Evolutionary conservation across 2,113 vertebrate genomes (phyloP), one percentile per base, ranked within the genome.

Genomic region (Zootoca vivipara): DNA sequence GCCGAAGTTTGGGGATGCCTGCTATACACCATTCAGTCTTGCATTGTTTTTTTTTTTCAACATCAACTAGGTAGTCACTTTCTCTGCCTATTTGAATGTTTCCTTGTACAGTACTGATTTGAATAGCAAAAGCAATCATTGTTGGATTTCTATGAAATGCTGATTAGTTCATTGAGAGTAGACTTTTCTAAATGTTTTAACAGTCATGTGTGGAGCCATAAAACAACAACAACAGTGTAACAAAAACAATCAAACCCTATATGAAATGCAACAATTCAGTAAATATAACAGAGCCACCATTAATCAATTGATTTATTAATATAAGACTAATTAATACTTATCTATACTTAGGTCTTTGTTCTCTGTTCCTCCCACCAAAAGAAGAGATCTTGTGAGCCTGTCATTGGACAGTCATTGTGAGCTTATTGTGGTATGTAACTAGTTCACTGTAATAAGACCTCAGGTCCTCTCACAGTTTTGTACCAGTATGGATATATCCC

Each of bases 81-180:
- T 62, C 18, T 62, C 35, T 75, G 5, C 85, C 15, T 79, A 86
- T 86, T 16, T 8, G 74, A 85, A n/a, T 77, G 78, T 89, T 92
- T 85, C 56, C 67, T 85, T 62, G 58, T 74, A 90, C 78, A 56
- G 58, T 74, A 90, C 78, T 80, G 73, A 77, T 83, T 78, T 86
- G 65, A 90, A 82, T 52, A 83, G 7, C 65, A 73, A 89, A 89
- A 91, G 35, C 9, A 85, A 83, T 82, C 28, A 84, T 89, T 92
- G 18, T 77, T 83, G 85, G 78, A 92, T 89, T 56, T 75, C 87
- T 69, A 87, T 58, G 88, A 95, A 92, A 90, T 78, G 86, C 73
- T 75, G 9, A 91, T 87, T 83, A 93, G 81, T 85, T 88, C 89
- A 72, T 28, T 73, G 46, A 38, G 26, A 72, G 64, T n/a, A 1